These are phyloP conservation scores for Trachelus tabidus DNA, from an alignment of 2,888 invertebrate species.

Conservation along the genomic window DNA sequence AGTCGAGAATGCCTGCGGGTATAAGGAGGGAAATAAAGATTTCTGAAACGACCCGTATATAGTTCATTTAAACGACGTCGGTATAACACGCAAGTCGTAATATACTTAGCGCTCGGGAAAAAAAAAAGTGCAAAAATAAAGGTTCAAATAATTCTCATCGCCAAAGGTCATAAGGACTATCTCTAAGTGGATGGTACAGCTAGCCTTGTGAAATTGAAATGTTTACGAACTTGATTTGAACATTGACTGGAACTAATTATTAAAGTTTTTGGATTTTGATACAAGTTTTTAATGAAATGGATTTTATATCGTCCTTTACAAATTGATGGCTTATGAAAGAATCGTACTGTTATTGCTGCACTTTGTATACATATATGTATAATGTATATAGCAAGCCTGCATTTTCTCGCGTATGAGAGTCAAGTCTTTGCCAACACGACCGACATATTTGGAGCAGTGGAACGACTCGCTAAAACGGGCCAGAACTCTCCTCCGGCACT, in stretches of 20 bases:
- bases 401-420: not conserved
- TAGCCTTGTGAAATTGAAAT: not conserved
- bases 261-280: not conserved
- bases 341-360: not conserved
- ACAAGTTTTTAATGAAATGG: not conserved
- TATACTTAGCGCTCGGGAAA: not conserved
- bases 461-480: slow-evolving; percentile 29
- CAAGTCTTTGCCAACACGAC: slow-evolving; percentile 2
- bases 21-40: not conserved
- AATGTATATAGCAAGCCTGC: not conserved
- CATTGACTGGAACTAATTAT: not conserved
- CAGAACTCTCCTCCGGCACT: slow-evolving; percentile 13
- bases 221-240: not conserved
- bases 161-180: slow-evolving; percentile 27
- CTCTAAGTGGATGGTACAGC: slow-evolving; percentile 23
- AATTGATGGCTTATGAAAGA: not conserved
- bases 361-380: not conserved
- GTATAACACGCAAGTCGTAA: not conserved
- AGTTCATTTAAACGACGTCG: not conserved
- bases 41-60: not conserved
- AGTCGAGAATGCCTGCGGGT: not conserved
- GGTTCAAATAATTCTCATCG: slow-evolving; percentile 16
- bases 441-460: slow-evolving; percentile 44
- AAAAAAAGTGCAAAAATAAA: not conserved
- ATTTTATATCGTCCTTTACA: not conserved